A percentile compares a stretch with the other conserved stretches of the same genome.
Evolutionary conservation across 1,140 invertebrate species (phyloP).

Genomic region (Pantala flavescens): DNA sequence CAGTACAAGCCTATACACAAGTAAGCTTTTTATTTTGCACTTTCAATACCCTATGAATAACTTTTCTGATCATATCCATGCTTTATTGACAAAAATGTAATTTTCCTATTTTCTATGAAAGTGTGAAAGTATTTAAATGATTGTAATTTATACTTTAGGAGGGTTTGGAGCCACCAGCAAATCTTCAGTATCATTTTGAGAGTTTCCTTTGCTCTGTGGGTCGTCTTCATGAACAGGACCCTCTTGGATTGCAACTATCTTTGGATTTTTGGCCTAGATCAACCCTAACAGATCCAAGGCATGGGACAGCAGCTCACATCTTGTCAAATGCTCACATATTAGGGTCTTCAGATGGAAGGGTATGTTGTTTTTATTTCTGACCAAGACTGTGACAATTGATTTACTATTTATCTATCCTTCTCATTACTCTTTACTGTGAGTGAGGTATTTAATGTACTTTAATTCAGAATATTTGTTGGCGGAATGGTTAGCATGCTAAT

Average conservation of each 20-base stretch:
- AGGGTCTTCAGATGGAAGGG: neutral
- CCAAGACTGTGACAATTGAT: too few species aligned
- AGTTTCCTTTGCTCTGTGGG: slow-evolving; percentile 67
- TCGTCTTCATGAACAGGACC: slow-evolving; percentile 66
- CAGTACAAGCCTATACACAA: slow-evolving; percentile 64
- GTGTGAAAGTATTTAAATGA: slow-evolving; percentile 11
- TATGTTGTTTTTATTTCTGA: neutral
- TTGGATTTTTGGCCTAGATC: neutral
- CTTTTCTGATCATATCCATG: too few species aligned
- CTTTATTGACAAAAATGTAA: neutral
- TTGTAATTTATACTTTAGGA: slow-evolving; percentile 39
- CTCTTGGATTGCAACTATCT: slow-evolving; percentile 42
- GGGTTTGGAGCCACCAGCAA: slow-evolving; percentile 65
- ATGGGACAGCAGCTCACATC: neutral
- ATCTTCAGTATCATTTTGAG: slow-evolving; percentile 71
- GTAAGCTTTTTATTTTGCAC: slow-evolving; percentile 22
- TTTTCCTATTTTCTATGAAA: too few species aligned
- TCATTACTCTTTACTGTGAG: too few species aligned
- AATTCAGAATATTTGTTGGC: too few species aligned
- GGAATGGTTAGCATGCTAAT: too few species aligned
- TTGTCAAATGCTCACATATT: neutral
- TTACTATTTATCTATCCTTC: too few species aligned
- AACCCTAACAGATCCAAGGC: neutral
- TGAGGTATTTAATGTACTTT: too few species aligned
- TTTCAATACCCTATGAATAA: neutral